Evolutionary conservation across 2,888 invertebrate species (phyloP).

Genomic region (Sinopyrophorus schimmeli): DNA sequence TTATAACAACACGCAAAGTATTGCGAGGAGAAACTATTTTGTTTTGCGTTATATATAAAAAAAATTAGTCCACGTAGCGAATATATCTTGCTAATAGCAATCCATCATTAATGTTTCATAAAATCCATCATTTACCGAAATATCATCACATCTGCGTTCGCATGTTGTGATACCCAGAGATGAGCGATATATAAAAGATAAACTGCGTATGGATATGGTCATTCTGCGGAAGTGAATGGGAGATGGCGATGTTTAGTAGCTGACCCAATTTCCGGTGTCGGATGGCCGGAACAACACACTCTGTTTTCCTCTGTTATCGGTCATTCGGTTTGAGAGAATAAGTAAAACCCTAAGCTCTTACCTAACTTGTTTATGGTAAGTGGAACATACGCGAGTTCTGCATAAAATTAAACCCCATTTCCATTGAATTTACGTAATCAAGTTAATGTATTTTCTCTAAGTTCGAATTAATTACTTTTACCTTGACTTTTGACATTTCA

Average conservation of each 20-base stretch:
- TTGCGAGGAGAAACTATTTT: conserved; percentile 7
- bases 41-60: conserved; percentile 10
- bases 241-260: conserved; percentile 51
- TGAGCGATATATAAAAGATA: conserved; percentile 37
- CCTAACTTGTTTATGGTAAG: conserved; percentile 24
- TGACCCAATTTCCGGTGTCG: conserved; percentile 52
- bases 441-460: conserved; percentile 13
- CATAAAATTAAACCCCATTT: conserved; percentile 17
- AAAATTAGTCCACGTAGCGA: conserved; percentile 13
- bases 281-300: conserved; percentile 47
- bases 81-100: conserved; percentile 14
- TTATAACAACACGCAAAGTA: too few relatives aligned
- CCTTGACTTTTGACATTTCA: conserved; percentile 9
- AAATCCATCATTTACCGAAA: conserved; percentile 29
- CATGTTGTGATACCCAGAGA: conserved; percentile 26
- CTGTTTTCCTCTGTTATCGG: conserved; percentile 47
- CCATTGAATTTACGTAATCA: conserved; percentile 21
- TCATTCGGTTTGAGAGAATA: conserved; percentile 37
- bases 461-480: conserved; percentile 16
- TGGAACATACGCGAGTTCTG: conserved; percentile 17
- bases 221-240: conserved; percentile 46
- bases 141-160: conserved; percentile 25
- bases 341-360: conserved; percentile 18
- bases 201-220: conserved; percentile 41
- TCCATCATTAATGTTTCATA: conserved; percentile 34